Percentiles rank a stretch among this genome's conserved stretches.
These are phyloP conservation scores for Eospalax fontanierii DNA, from an alignment of 2,797 vertebrate species.

Conservation along the genomic window DNA sequence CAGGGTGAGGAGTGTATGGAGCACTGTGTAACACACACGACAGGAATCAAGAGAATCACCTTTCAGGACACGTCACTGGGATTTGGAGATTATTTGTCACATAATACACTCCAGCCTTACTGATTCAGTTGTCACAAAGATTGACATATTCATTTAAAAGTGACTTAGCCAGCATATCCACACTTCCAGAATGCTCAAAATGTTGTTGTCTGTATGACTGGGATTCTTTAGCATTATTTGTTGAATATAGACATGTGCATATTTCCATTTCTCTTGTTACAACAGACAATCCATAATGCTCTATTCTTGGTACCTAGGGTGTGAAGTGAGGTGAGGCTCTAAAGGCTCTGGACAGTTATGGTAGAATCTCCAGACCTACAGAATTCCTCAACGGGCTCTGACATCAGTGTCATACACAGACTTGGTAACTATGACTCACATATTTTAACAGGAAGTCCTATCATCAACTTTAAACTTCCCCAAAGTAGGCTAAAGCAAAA, in stretches of 20 bases:
- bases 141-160: conserved; percentile 21
- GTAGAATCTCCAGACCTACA: conserved; percentile 22
- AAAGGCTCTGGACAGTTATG: not conserved
- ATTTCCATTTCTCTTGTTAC: not conserved
- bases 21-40: not conserved
- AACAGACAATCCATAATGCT: not conserved
- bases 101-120: not conserved
- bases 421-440: conserved; percentile 3
- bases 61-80: not conserved
- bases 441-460: conserved; percentile 76
- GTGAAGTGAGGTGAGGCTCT: not conserved
- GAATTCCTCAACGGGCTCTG: not conserved
- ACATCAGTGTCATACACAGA: not conserved
- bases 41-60: not conserved
- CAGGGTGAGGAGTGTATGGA: not conserved
- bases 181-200: not conserved
- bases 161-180: not conserved
- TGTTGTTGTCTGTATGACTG: not conserved
- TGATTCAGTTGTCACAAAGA: not conserved
- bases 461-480: conserved; percentile 64
- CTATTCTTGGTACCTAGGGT: not conserved
- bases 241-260: not conserved
- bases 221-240: not conserved
- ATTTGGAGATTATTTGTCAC: conserved; percentile 15
- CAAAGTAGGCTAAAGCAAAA: conserved; percentile 83